A percentile compares a stretch with the other conserved stretches of the same genome.
Evolutionary conservation across 2,888 invertebrate genomes (phyloP).

Genomic region (Lumbricus terrestris): DNA sequence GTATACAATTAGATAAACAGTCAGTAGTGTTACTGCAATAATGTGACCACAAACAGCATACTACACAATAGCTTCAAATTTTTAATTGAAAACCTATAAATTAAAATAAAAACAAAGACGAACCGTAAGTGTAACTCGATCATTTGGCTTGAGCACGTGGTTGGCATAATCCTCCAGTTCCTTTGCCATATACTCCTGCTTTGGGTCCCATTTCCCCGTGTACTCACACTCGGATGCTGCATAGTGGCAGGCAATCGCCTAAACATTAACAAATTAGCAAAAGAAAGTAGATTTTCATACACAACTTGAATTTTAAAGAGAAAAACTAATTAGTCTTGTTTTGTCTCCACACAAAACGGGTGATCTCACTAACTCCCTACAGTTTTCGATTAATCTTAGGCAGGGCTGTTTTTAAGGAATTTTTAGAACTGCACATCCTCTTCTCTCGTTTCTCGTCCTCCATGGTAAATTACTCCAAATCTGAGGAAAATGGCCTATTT

Average conservation of each 20-base stretch:
- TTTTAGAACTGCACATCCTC: no score
- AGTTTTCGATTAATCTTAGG: no score
- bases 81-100: not conserved
- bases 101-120: not conserved
- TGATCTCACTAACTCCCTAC: no score
- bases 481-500: no score
- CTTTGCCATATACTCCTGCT: conserved; percentile 67
- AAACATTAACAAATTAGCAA: conserved; percentile 27
- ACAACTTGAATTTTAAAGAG: not conserved
- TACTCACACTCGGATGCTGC: no score
- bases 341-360: no score
- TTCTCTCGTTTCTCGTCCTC: no score
- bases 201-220: conserved; percentile 68
- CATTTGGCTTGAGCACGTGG: conserved; percentile 43
- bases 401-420: no score
- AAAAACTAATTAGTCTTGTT: no score
- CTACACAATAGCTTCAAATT: not conserved
- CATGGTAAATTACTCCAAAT: no score
- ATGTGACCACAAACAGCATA: not conserved
- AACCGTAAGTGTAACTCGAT: conserved; percentile 5
- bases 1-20: not conserved
- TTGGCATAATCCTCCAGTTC: conserved; percentile 65
- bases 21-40: not conserved
- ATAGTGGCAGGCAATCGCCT: conserved; percentile 80
- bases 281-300: not conserved